Conservation (phyloP, 2,113 vertebrate species). For the Mirounga angustirostris region DNA sequence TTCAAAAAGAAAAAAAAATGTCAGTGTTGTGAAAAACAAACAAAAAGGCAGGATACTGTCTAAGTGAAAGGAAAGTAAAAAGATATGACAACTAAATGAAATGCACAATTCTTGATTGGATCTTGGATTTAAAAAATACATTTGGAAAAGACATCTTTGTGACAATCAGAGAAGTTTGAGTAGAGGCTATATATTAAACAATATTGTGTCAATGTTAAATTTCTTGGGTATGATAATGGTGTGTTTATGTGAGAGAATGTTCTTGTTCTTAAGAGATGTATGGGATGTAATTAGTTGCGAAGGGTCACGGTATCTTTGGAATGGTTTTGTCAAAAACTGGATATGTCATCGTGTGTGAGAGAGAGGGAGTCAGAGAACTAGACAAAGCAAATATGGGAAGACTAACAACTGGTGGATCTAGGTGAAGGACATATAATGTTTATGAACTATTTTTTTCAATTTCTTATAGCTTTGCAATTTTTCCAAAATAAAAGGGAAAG, state of each 20-base stretch:
- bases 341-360: background rate
- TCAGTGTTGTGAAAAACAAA: background rate
- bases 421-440: background rate
- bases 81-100: background rate
- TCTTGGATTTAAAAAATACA: background rate
- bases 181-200: background rate
- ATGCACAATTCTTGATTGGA: background rate
- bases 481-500: conserved; percentile 39
- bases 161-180: conserved; percentile 1
- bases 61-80: background rate
- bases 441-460: background rate
- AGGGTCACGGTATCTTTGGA: background rate
- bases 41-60: background rate
- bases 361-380: background rate
- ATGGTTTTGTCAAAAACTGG: background rate
- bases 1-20: background rate
- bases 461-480: background rate
- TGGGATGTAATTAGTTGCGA: background rate
- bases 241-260: background rate
- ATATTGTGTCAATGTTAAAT: background rate
- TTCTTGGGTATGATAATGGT: background rate
- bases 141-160: background rate
- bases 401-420: background rate
- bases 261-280: background rate
- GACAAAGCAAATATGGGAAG: background rate